These are phyloP conservation scores for Ceratina japonica DNA, from an alignment of 1,140 invertebrate species.

Conservation along the genomic window DNA sequence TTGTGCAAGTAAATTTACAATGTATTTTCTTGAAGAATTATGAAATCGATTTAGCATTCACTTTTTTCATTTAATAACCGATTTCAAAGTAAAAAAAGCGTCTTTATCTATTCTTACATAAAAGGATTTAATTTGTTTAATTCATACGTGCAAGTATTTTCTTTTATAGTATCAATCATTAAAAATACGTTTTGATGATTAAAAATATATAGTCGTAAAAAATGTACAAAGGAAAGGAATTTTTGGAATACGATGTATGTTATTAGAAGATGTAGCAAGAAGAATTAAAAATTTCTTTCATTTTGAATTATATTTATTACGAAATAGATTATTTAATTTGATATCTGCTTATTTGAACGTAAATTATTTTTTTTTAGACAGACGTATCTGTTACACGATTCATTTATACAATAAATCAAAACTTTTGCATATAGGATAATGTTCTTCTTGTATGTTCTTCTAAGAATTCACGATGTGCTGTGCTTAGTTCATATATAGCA, in stretches of 20 bases:
- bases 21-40: not conserved
- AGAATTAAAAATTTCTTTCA: constrained; percentile 41
- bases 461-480: constrained; percentile 34
- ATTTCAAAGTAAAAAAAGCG: constrained; percentile 12
- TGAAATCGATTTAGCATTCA: not conserved
- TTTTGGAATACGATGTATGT: constrained; percentile 22
- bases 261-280: constrained; percentile 57
- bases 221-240: constrained; percentile 31
- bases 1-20: not conserved
- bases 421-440: constrained; percentile 25
- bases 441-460: constrained; percentile 56
- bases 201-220: constrained; percentile 24
- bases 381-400: constrained; percentile 41
- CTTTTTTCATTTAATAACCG: not conserved
- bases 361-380: constrained; percentile 22
- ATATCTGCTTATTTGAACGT: constrained; percentile 22
- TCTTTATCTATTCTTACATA: not conserved
- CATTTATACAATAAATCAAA: constrained; percentile 27
- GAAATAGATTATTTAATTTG: constrained; percentile 36
- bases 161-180: constrained; percentile 1
- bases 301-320: constrained; percentile 22
- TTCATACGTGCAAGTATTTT: constrained; percentile 16
- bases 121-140: constrained; percentile 8
- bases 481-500: constrained; percentile 42
- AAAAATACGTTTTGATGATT: constrained; percentile 9